These are phyloP conservation scores for Scaptomyza pallida DNA, from an alignment of 1,140 invertebrate species.

Conservation along the genomic window DNA sequence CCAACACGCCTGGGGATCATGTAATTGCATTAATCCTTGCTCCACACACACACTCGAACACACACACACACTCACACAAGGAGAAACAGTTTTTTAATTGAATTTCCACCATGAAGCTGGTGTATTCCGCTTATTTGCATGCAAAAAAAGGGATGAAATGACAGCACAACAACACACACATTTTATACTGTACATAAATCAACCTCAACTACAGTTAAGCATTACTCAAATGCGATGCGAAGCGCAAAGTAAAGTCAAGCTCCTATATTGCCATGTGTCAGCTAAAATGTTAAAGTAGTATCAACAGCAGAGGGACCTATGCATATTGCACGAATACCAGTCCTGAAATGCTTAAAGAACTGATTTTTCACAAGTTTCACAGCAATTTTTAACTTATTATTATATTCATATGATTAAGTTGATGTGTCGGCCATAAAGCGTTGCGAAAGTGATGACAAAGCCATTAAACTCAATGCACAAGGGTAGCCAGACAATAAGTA, in stretches of 20 bases:
- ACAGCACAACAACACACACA: constrained; percentile 28
- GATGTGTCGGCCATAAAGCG: not conserved
- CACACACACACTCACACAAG: constrained; percentile 4
- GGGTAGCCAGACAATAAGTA: not conserved
- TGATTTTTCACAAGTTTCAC: not conserved
- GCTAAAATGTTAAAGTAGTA: too few species aligned
- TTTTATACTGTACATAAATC: constrained; percentile 25
- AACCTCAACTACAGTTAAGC: constrained; percentile 27
- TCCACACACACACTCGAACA: constrained; percentile 16
- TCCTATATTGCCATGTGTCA: too few species aligned
- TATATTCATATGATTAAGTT: not conserved
- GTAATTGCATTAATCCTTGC: constrained; percentile 50
- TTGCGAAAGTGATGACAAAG: constrained; percentile 9
- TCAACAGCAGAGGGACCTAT: too few species aligned
- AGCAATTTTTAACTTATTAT: too few species aligned
- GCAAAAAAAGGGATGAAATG: constrained; percentile 29
- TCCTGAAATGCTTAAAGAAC: too few species aligned
- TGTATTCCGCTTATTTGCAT: constrained; percentile 21
- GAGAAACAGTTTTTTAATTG: constrained; percentile 66
- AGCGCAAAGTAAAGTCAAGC: not conserved
- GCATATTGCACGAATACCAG: too few species aligned
- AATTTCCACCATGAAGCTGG: constrained; percentile 48
- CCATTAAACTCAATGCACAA: not conserved
- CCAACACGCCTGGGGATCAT: constrained; percentile 36
- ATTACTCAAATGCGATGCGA: constrained; percentile 30